A percentile compares a stretch with the other conserved stretches of the same genome.
phyloP scores from a whole-genome alignment of 2,888 invertebrate species.

The Thyatira batis region DNA sequence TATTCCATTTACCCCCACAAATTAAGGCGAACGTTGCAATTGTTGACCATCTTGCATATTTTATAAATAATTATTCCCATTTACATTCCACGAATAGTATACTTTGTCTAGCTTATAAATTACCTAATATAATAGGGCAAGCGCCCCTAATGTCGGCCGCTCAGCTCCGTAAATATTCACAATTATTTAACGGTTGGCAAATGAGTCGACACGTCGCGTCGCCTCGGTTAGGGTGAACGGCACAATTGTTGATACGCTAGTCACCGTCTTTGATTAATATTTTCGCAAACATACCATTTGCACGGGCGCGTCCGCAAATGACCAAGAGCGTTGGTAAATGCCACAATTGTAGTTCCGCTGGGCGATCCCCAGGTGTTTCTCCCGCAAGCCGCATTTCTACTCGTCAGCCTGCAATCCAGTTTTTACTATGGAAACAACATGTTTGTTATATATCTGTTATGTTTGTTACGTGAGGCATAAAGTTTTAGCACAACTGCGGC shows the following conservation, averaged over 20 bases:
- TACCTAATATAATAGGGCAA: constrained; percentile 18
- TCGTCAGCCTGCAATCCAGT: constrained; percentile 53
- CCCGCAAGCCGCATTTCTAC: constrained; percentile 49
- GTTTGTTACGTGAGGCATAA: constrained; percentile 33
- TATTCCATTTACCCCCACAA: neutral
- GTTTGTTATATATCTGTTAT: constrained; percentile 20
- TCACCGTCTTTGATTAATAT: constrained; percentile 15
- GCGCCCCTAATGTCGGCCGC: constrained; percentile 22
- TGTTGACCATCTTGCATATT: constrained; percentile 1
- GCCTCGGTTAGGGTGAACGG: constrained; percentile 4
- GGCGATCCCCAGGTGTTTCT: constrained; percentile 48
- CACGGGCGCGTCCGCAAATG: constrained; percentile 31
- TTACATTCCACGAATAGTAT: neutral
- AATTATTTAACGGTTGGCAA: constrained; percentile 8
- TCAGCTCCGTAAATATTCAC: constrained; percentile 7
- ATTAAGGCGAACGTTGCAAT: neutral
- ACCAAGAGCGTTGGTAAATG: constrained; percentile 38
- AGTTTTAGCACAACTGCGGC: constrained; percentile 47
- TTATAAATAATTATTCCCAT: neutral
- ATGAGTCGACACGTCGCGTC: constrained; percentile 7
- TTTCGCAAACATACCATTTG: constrained; percentile 28
- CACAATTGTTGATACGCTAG: constrained; percentile 1
- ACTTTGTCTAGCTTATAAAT: neutral
- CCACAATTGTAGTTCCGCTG: constrained; percentile 28
- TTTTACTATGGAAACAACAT: constrained; percentile 42